Percentiles rank a stretch among this genome's conserved stretches.
phyloP scores from a whole-genome alignment of 2,113 vertebrate genomes.

The Forbesichthys papilliferus region DNA sequence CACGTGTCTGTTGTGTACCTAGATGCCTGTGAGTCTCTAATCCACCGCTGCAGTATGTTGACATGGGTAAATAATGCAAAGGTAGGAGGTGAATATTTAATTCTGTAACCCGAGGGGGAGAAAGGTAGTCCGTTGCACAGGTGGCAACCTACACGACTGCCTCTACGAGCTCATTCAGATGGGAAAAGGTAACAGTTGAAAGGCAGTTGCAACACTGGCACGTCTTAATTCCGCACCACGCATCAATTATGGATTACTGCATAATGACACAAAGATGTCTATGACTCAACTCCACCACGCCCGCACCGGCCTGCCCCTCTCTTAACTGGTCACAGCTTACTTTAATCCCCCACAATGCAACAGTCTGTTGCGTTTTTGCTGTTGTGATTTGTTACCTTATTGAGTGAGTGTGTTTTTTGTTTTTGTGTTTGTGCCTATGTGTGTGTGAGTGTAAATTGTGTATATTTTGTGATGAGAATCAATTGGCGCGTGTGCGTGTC shows the following conservation, averaged over 20 bases:
- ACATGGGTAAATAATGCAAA: conserved; percentile 75
- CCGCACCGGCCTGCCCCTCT: neutral
- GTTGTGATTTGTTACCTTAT: conserved; percentile 28
- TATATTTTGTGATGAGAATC: too few species aligned
- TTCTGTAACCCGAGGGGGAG: conserved; percentile 68
- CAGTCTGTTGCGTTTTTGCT: conserved; percentile 31
- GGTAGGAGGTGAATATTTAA: conserved; percentile 74
- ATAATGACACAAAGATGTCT: conserved; percentile 28
- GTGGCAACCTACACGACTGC: conserved; percentile 1
- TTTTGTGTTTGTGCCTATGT: too few species aligned
- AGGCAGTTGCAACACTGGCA: conserved; percentile 24
- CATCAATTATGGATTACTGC: conserved; percentile 45
- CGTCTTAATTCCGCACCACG: conserved; percentile 30
- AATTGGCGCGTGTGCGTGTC: too few species aligned
- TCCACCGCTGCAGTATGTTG: conserved; percentile 57
- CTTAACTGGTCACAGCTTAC: conserved; percentile 7
- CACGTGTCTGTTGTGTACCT: neutral
- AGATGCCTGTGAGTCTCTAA: conserved; percentile 8
- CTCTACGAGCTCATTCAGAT: neutral
- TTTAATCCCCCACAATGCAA: neutral
- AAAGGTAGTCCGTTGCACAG: conserved; percentile 42
- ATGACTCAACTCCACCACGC: conserved; percentile 19
- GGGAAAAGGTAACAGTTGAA: neutral
- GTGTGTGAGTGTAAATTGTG: too few species aligned
- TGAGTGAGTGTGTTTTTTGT: too few species aligned